phyloP scores from a whole-genome alignment of 2,797 vertebrate genomes.

The Somateria mollissima region DNA sequence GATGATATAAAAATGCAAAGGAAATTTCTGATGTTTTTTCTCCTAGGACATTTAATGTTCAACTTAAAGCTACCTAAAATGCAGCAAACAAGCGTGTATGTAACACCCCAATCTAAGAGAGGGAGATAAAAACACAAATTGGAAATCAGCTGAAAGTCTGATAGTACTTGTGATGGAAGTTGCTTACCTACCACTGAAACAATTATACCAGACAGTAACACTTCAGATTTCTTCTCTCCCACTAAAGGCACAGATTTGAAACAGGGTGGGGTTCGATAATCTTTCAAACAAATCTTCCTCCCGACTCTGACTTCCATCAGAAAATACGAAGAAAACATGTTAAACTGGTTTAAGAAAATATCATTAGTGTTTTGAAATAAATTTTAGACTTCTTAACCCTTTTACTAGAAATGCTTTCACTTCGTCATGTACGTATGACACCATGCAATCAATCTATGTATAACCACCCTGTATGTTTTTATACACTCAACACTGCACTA shows the following conservation, averaged over 20 bases:
- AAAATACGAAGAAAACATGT: not conserved
- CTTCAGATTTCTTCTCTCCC: not conserved
- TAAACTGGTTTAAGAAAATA: not conserved
- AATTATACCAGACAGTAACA: not conserved
- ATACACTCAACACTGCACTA: not conserved
- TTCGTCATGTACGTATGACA: not conserved
- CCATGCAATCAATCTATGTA: not conserved
- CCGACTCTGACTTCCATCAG: not conserved
- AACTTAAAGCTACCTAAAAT: not conserved
- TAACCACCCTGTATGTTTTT: not conserved
- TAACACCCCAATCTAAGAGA: not conserved
- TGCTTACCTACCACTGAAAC: not conserved
- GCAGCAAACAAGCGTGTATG: not conserved
- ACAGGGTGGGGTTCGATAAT: not conserved
- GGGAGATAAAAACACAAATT: not conserved
- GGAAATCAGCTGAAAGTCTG: not conserved
- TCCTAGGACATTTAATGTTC: not conserved
- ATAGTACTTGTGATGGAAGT: not conserved
- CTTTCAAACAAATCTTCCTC: not conserved
- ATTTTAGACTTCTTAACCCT: not conserved
- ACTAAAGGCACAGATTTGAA: not conserved
- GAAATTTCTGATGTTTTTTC: not conserved
- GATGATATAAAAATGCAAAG: not conserved
- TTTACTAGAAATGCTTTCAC: not conserved
- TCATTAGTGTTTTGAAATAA: not conserved